Percentiles rank a stretch among this genome's conserved stretches.
phyloP scores from a whole-genome alignment of 2,888 invertebrate species.

The Ormyrus pomaceus region DNA sequence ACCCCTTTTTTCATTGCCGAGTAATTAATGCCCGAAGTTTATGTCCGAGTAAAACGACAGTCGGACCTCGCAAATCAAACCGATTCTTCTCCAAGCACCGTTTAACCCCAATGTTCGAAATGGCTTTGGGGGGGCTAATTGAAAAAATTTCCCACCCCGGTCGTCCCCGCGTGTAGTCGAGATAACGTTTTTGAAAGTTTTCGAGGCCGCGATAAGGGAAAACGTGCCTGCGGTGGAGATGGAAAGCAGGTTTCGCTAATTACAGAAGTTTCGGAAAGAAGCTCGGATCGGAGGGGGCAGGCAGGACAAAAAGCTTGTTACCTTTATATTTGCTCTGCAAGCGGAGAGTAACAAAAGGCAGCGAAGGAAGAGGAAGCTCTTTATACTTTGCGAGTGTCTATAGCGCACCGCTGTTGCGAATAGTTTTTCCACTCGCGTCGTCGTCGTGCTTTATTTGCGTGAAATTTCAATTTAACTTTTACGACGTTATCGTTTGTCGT shows the following conservation, averaged over 20 bases:
- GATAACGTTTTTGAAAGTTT: constrained; percentile 3
- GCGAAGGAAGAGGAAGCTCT: too few species aligned
- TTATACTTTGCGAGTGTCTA: too few species aligned
- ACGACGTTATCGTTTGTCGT: too few species aligned
- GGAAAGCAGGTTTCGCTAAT: constrained; percentile 34
- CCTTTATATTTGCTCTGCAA: neutral
- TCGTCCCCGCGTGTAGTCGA: neutral
- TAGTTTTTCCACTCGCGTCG: too few species aligned
- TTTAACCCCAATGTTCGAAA: too few species aligned
- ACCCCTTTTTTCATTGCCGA: neutral
- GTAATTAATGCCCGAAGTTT: neutral
- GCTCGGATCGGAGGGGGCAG: neutral
- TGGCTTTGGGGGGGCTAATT: neutral
- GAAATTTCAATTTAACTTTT: too few species aligned
- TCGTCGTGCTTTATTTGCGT: too few species aligned
- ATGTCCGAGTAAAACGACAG: neutral
- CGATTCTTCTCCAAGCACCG: neutral
- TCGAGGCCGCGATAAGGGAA: neutral
- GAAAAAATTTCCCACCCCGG: neutral
- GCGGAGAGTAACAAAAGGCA: too few species aligned
- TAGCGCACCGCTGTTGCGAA: too few species aligned
- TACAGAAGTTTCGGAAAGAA: constrained; percentile 27
- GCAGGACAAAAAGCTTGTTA: constrained; percentile 20
- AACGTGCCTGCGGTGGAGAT: neutral
- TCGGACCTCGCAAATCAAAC: neutral